A percentile compares a stretch with the other conserved stretches of the same genome.
These are phyloP conservation scores for Sarcophilus harrisii DNA, from an alignment of 2,797 vertebrate species.

Conservation along the genomic window DNA sequence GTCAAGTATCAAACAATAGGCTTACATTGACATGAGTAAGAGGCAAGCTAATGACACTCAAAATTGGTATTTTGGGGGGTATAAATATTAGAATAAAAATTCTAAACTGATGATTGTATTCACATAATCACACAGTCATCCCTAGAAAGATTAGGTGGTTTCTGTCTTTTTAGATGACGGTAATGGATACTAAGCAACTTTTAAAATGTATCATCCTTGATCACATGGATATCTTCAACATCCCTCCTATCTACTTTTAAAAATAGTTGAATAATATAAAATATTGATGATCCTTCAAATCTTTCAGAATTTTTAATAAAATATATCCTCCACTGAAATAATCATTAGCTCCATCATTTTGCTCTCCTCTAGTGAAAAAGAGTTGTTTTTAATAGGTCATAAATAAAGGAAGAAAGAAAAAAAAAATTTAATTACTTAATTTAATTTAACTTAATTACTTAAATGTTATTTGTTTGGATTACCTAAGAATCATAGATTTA, in stretches of 20 bases:
- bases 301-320: neutral
- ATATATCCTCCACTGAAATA: neutral
- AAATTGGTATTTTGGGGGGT: neutral
- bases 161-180: neutral
- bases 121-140: neutral
- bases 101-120: neutral
- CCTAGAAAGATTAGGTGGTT: neutral
- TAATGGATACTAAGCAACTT: neutral
- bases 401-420: neutral
- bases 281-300: neutral
- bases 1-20: neutral
- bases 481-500: neutral
- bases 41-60: neutral
- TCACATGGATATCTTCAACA: neutral
- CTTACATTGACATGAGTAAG: slow-evolving; percentile 1
- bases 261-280: neutral
- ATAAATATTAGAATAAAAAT: neutral
- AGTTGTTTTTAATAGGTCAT: neutral
- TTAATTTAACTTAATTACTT: neutral
- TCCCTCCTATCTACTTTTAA: neutral
- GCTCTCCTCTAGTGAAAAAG: neutral
- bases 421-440: neutral
- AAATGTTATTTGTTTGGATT: neutral
- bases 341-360: neutral
- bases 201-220: neutral